A percentile compares a stretch with the other conserved stretches of the same genome.
Conservation (phyloP, 1,140 invertebrate species). For the Acromyrmex echinatior region DNA sequence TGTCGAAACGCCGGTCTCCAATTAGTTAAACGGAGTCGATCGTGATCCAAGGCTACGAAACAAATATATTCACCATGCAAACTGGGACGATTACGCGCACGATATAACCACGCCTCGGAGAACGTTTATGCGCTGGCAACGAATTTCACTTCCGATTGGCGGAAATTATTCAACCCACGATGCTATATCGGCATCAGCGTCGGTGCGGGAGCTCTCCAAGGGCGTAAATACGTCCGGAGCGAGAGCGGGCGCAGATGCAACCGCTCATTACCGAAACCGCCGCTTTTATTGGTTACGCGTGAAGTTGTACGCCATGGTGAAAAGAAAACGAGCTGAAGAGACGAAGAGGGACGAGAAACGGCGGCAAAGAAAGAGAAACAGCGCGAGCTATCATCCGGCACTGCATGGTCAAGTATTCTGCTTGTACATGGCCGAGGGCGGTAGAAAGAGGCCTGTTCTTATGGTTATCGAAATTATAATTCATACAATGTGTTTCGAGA, state of each 20-base stretch:
- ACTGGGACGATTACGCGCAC: constrained; percentile 38
- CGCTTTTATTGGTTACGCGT: constrained; percentile 78
- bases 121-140: constrained; percentile 43
- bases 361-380: constrained; percentile 42
- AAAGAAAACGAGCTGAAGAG: constrained; percentile 69
- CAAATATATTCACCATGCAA: constrained; percentile 50
- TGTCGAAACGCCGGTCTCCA: constrained; percentile 17
- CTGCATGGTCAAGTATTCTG: constrained; percentile 63
- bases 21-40: constrained; percentile 33
- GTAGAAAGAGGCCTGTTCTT: constrained; percentile 56
- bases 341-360: constrained; percentile 19
- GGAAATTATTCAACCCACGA: constrained; percentile 68
- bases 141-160: constrained; percentile 73
- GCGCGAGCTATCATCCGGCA: constrained; percentile 65
- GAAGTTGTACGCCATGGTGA: constrained; percentile 70
- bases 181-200: constrained; percentile 20
- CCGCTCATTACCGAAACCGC: constrained; percentile 78
- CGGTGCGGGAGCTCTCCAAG: constrained; percentile 59
- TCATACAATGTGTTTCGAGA: constrained; percentile 47
- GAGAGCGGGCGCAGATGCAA: constrained; percentile 67
- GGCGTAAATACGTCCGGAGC: constrained; percentile 61
- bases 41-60: constrained; percentile 27
- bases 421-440: constrained; percentile 67
- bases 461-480: constrained; percentile 62
- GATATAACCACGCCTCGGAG: constrained; percentile 37